Evolutionary conservation across 2,113 vertebrate genomes (phyloP).

Genomic region (Numida meleagris): DNA sequence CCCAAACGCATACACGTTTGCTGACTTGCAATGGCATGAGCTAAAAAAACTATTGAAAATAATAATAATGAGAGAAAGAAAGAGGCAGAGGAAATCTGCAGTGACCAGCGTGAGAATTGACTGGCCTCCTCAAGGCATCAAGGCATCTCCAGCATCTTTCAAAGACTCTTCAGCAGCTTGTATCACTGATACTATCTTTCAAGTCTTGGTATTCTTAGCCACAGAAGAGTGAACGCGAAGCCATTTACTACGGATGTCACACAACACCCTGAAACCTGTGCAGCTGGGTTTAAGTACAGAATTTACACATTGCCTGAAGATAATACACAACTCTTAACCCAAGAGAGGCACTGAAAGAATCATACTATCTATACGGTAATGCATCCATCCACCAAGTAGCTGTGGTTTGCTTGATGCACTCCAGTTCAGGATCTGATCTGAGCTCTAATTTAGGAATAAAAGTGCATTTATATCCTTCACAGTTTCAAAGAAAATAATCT

Average conservation of each 20-base stretch:
- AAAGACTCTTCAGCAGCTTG: neutral
- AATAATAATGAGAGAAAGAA: neutral
- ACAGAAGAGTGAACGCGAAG: neutral
- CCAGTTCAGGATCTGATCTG: neutral
- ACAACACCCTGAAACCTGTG: neutral
- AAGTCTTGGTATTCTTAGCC: neutral
- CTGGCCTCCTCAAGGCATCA: neutral
- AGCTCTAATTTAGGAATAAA: neutral
- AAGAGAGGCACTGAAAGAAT: neutral
- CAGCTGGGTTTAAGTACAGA: neutral
- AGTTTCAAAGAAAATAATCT: neutral
- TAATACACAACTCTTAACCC: rapidly evolving
- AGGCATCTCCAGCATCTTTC: neutral
- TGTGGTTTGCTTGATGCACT: neutral
- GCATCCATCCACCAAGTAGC: neutral
- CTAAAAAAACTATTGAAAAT: neutral
- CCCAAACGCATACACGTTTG: neutral
- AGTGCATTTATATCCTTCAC: neutral
- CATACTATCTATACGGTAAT: neutral
- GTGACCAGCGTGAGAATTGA: neutral
- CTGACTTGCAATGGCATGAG: neutral
- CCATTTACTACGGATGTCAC: neutral
- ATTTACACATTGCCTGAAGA: neutral
- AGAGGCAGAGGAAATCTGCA: neutral
- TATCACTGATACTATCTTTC: neutral